Conservation (phyloP, 2,113 vertebrate genomes). For the Myiozetetes cayanensis region DNA sequence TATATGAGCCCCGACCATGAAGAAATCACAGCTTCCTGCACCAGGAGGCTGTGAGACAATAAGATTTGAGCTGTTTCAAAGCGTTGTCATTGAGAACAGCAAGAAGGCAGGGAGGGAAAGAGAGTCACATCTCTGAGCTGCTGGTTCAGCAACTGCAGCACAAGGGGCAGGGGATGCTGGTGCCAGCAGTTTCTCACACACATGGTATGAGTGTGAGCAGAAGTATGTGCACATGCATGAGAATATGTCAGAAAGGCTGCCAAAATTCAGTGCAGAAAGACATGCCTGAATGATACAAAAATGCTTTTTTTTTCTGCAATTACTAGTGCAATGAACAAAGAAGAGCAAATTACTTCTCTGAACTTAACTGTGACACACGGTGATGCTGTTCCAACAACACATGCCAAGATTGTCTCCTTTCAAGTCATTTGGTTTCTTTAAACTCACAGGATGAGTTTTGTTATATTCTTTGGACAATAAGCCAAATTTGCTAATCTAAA, state of each 20-base stretch:
- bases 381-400: not conserved
- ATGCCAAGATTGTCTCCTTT: not conserved
- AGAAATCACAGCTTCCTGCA: not conserved
- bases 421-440: not conserved
- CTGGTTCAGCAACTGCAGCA: not conserved
- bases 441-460: not conserved
- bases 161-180: not conserved
- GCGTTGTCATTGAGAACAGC: not conserved
- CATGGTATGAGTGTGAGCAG: not conserved
- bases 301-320: not conserved
- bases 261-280: not conserved
- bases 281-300: not conserved
- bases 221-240: fast-evolving
- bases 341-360: not conserved
- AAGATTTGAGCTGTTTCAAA: not conserved
- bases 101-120: not conserved
- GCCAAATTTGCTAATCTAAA: not conserved
- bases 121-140: not conserved
- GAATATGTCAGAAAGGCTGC: not conserved
- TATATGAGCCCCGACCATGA: not conserved
- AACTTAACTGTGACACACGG: not conserved
- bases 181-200: not conserved
- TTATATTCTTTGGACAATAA: not conserved
- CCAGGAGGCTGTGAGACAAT: not conserved
- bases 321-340: not conserved